These are phyloP conservation scores for Rhopalosiphum padi DNA, from an alignment of 1,140 invertebrate genomes.

Conservation along the genomic window DNA sequence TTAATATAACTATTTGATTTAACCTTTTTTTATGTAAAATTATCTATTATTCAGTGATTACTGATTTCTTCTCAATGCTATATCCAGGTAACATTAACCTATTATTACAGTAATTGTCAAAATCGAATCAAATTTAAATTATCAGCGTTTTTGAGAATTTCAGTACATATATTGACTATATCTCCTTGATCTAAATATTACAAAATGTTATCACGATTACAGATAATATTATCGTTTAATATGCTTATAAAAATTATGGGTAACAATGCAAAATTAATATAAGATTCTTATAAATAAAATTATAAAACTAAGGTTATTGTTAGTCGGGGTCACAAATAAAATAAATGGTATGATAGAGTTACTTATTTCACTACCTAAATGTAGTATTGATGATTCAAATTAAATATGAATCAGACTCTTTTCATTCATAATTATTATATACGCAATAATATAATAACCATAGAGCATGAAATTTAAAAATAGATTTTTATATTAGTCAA, in stretches of 20 bases:
- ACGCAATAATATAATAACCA: neutral
- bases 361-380: neutral
- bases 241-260: neutral
- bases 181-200: neutral
- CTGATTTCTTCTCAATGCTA: neutral
- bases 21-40: neutral
- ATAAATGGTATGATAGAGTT: neutral
- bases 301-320: conserved; percentile 12
- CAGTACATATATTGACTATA: neutral
- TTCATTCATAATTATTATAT: neutral
- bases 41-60: neutral
- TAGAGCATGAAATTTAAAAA: neutral
- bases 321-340: neutral
- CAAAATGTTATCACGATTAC: neutral
- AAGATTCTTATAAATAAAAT: neutral
- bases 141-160: neutral
- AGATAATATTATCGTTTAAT: conserved; percentile 4
- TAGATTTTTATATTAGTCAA: neutral
- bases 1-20: neutral
- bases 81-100: neutral
- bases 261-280: neutral
- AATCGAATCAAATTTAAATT: conserved; percentile 6
- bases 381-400: neutral
- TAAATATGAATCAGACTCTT: neutral
- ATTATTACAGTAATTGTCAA: conserved; percentile 19